Evolutionary conservation across 2,888 invertebrate genomes (phyloP).

Genomic region (Lycophotia porphyrea): DNA sequence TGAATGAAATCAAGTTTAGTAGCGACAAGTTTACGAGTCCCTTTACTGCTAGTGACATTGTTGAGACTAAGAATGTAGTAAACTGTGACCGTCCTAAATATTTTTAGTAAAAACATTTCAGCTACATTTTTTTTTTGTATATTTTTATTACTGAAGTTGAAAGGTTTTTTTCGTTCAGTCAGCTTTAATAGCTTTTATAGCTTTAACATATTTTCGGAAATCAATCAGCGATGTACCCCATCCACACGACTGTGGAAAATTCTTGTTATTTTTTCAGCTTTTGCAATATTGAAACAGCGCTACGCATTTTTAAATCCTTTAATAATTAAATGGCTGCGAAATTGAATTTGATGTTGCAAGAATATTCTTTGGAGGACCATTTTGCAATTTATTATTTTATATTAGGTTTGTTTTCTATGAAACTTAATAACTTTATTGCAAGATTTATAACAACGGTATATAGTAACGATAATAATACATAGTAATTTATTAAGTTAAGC

Average conservation of each 20-base stretch:
- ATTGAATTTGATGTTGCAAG: not conserved
- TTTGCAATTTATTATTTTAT: not conserved
- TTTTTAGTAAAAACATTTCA: slow-evolving; percentile 16
- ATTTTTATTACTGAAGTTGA: not conserved
- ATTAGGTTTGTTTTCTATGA: not conserved
- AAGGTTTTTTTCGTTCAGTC: not conserved
- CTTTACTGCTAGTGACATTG: slow-evolving; percentile 48
- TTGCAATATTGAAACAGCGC: slow-evolving; percentile 4
- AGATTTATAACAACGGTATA: not conserved
- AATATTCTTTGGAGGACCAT: not conserved
- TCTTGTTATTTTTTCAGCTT: slow-evolving; percentile 1
- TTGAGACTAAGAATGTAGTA: slow-evolving; percentile 32
- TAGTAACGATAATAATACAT: not conserved
- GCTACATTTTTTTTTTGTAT: not conserved
- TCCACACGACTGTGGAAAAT: not conserved
- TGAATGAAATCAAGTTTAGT: slow-evolving; percentile 55
- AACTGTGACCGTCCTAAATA: slow-evolving; percentile 5
- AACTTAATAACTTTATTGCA: not conserved
- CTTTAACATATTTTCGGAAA: slow-evolving; percentile 16
- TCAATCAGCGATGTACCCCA: not conserved
- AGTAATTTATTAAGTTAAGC: not conserved
- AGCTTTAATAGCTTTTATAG: not conserved
- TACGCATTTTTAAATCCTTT: slow-evolving; percentile 10
- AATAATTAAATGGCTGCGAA: not conserved
- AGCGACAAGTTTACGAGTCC: slow-evolving; percentile 49